These are phyloP conservation scores for Octodon degus DNA, from an alignment of 2,113 vertebrate species.

Conservation along the genomic window DNA sequence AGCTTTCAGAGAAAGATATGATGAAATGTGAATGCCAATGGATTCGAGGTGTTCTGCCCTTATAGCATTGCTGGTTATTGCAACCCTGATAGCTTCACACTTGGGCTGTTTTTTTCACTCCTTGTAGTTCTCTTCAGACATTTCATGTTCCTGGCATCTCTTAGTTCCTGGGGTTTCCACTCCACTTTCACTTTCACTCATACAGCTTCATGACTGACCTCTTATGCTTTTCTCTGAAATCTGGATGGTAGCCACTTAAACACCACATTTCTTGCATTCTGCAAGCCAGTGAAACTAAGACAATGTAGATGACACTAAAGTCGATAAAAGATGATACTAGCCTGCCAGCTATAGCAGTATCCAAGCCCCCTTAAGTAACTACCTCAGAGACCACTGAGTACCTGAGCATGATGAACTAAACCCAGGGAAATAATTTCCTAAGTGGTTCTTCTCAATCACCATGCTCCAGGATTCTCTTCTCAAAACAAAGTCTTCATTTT, in stretches of 20 bases:
- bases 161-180: background rate
- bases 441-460: background rate
- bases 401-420: background rate
- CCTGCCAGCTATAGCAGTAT: background rate
- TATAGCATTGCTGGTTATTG: background rate
- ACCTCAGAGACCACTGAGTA: background rate
- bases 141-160: background rate
- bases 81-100: background rate
- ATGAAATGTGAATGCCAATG: background rate
- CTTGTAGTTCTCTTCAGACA: background rate
- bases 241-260: background rate
- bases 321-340: background rate
- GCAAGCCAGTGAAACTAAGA: background rate
- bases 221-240: background rate
- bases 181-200: background rate
- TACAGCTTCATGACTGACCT: background rate
- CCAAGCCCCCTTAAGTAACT: background rate
- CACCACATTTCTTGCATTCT: background rate
- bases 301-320: background rate
- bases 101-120: background rate
- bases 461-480: background rate
- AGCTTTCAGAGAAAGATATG: background rate
- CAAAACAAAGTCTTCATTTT: background rate
- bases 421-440: background rate
- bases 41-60: background rate